These are phyloP conservation scores for Philonicus albiceps DNA, from an alignment of 2,888 invertebrate genomes.

Conservation along the genomic window DNA sequence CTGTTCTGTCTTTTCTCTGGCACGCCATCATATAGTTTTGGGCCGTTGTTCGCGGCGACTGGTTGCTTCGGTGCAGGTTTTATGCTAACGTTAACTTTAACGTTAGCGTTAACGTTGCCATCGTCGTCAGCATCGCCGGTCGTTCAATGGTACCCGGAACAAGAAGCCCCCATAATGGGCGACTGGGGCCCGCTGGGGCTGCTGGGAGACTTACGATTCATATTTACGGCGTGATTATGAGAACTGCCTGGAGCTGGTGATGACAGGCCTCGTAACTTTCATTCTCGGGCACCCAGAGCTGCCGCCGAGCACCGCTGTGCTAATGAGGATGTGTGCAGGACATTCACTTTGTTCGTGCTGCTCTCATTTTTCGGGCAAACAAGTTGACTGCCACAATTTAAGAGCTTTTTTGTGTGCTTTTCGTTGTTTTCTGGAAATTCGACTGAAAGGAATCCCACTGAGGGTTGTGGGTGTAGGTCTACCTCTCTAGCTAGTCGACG, in stretches of 20 bases:
- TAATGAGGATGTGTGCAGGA: conserved; percentile 42
- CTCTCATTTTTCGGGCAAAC: conserved; percentile 13
- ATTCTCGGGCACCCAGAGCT: neutral
- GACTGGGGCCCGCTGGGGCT: neutral
- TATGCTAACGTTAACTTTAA: neutral
- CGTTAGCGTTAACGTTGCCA: neutral
- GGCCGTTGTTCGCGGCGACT: neutral
- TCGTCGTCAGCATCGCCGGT: neutral
- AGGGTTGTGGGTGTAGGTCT: neutral
- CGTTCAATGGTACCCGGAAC: neutral
- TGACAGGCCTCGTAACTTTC: conserved; percentile 30
- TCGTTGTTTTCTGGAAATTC: conserved; percentile 26
- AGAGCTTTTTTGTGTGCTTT: conserved; percentile 41
- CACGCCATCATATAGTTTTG: neutral
- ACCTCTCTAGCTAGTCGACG: neutral
- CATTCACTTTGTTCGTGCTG: conserved; percentile 40
- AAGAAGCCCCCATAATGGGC: neutral
- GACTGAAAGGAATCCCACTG: neutral
- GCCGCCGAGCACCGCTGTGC: neutral
- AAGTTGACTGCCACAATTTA: conserved; percentile 40
- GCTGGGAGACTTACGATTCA: conserved; percentile 31
- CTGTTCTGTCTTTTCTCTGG: neutral
- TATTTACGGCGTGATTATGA: conserved; percentile 44
- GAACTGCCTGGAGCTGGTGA: conserved; percentile 25
- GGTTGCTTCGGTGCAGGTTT: neutral